These are phyloP conservation scores for Sitta carolinensis DNA, from an alignment of 2,797 vertebrate species.

Conservation along the genomic window DNA sequence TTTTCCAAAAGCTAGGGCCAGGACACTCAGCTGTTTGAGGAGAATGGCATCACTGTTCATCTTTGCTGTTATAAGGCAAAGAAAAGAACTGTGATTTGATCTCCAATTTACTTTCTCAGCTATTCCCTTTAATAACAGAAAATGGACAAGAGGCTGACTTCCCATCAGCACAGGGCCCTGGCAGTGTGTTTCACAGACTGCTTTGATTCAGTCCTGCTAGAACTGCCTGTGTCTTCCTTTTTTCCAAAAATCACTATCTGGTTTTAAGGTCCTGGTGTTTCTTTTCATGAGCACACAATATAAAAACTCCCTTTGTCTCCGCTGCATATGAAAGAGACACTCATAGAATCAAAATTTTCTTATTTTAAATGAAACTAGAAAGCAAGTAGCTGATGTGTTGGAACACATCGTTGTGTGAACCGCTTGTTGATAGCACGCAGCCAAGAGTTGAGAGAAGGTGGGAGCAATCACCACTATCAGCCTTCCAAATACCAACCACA, in stretches of 20 bases:
- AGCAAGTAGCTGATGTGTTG: background rate
- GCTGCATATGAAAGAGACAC: background rate
- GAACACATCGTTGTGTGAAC: background rate
- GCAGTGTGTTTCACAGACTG: background rate
- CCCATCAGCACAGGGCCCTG: background rate
- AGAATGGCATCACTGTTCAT: background rate
- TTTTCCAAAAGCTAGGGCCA: background rate
- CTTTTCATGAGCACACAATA: background rate
- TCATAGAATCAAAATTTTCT: background rate
- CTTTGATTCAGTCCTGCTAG: background rate
- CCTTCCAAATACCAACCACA: conserved; percentile 9
- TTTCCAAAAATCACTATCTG: background rate
- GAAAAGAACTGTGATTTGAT: background rate
- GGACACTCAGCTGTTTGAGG: background rate
- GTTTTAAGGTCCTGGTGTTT: background rate
- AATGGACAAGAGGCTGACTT: background rate
- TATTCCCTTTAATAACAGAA: background rate
- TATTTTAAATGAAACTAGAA: conserved; percentile 12
- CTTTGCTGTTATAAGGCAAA: background rate
- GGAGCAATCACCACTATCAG: background rate
- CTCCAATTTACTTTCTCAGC: background rate
- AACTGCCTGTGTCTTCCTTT: background rate
- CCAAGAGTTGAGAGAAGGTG: background rate
- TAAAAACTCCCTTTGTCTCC: background rate
- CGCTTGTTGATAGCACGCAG: background rate